phyloP scores from a whole-genome alignment of 2,888 invertebrate genomes.

The Cryptus viduatorius region DNA sequence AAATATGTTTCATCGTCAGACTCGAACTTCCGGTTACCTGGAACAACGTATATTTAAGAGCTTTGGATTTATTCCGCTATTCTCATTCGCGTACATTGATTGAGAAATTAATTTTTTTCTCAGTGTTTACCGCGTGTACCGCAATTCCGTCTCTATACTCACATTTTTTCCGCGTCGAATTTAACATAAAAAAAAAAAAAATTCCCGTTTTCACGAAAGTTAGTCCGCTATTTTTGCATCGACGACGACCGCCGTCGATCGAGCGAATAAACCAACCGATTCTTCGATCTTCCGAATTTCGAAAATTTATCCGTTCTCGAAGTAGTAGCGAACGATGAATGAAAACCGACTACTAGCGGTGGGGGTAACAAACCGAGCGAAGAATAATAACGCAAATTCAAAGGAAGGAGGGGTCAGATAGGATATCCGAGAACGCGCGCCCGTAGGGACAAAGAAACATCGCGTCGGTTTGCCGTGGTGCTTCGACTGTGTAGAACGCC shows the following conservation, averaged over 20 bases:
- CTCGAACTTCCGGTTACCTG: no score
- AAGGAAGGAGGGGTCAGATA: slow-evolving; percentile 19
- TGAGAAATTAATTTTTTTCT: background rate
- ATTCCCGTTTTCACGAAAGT: background rate
- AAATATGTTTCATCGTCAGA: no score
- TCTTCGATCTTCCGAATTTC: background rate
- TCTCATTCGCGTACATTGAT: background rate
- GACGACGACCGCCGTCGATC: slow-evolving; percentile 1
- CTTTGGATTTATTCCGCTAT: background rate
- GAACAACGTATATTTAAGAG: no score
- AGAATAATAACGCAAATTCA: slow-evolving; percentile 55
- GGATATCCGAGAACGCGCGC: slow-evolving; percentile 15
- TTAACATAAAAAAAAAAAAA: no score
- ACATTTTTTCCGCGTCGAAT: background rate
- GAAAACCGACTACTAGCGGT: slow-evolving; percentile 19
- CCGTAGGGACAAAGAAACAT: slow-evolving; percentile 74
- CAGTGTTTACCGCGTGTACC: background rate
- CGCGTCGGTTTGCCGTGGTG: background rate
- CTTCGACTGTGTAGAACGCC: slow-evolving; percentile 36
- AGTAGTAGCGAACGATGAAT: slow-evolving; percentile 15
- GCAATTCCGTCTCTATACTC: background rate
- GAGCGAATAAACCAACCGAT: background rate
- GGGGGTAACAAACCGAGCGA: slow-evolving; percentile 31
- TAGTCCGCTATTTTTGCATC: slow-evolving; percentile 7
- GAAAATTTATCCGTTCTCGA: background rate